Conservation (phyloP, 2,888 invertebrate species). For the Cryptus viduatorius region DNA sequence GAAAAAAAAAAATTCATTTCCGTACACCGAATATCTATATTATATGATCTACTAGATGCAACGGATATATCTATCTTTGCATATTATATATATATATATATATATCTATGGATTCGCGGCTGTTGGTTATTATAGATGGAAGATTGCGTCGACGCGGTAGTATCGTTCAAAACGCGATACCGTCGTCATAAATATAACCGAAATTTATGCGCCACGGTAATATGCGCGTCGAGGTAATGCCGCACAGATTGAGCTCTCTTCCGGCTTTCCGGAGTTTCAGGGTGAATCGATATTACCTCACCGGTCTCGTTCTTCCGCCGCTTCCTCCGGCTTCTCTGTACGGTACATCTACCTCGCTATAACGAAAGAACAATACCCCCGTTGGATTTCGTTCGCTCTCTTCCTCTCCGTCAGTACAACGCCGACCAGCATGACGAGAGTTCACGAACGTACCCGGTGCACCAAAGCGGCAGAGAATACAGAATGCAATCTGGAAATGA, state of each 20-base stretch:
- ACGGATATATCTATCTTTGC: background rate
- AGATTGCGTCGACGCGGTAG: slow-evolving; percentile 38
- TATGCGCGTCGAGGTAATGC: slow-evolving; percentile 63
- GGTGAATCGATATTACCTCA: slow-evolving; percentile 65
- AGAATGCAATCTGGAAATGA: slow-evolving; percentile 55
- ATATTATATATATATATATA: background rate
- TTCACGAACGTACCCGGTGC: slow-evolving; percentile 27
- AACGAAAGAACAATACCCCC: slow-evolving; percentile 52
- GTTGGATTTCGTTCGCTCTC: background rate
- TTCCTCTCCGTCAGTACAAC: too few relatives aligned
- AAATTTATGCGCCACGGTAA: slow-evolving; percentile 63
- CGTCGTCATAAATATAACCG: slow-evolving; percentile 59
- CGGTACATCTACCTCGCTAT: slow-evolving; percentile 11
- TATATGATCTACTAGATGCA: background rate
- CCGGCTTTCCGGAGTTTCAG: slow-evolving; percentile 67
- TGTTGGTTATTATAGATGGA: slow-evolving; percentile 40
- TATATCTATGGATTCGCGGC: background rate
- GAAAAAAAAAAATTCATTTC: background rate
- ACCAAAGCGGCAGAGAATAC: slow-evolving; percentile 27
- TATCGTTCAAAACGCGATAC: slow-evolving; percentile 51
- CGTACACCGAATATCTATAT: background rate
- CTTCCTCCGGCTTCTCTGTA: background rate
- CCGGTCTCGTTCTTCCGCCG: slow-evolving; percentile 36
- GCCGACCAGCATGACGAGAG: background rate
- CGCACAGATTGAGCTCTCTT: slow-evolving; percentile 63